phyloP scores from a whole-genome alignment of 2,888 invertebrate genomes.

The Ashinkailepas kermadecensis region DNA sequence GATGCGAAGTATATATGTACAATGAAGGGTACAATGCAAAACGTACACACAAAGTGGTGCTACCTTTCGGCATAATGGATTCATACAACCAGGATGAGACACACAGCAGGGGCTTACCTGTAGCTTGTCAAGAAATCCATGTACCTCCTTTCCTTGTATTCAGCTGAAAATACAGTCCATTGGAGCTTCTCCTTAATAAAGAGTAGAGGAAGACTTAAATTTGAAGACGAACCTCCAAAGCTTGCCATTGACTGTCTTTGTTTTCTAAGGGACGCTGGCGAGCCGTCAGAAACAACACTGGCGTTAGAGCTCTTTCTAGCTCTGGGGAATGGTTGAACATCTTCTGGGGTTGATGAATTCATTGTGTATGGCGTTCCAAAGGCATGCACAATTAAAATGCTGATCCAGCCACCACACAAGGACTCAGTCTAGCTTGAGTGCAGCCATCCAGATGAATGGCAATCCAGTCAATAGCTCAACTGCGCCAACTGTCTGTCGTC shows the following conservation, averaged over 20 bases:
- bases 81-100: no score
- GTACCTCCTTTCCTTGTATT: background rate
- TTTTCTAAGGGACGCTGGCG: background rate
- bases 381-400: no score
- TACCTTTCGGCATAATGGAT: no score
- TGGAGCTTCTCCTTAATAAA: background rate
- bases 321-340: background rate
- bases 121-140: background rate
- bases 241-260: background rate
- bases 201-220: background rate
- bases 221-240: slow-evolving; percentile 3
- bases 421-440: no score
- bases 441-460: no score
- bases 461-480: no score
- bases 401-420: no score
- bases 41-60: no score
- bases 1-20: no score
- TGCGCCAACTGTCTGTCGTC: no score
- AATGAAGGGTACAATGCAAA: no score
- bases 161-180: slow-evolving; percentile 5
- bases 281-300: background rate
- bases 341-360: background rate
- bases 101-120: background rate
- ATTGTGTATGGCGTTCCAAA: background rate
- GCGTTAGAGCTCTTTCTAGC: background rate